Base-by-base conservation (phyloP, 1,140 invertebrate species). In the Drosophila sp. region DNA sequence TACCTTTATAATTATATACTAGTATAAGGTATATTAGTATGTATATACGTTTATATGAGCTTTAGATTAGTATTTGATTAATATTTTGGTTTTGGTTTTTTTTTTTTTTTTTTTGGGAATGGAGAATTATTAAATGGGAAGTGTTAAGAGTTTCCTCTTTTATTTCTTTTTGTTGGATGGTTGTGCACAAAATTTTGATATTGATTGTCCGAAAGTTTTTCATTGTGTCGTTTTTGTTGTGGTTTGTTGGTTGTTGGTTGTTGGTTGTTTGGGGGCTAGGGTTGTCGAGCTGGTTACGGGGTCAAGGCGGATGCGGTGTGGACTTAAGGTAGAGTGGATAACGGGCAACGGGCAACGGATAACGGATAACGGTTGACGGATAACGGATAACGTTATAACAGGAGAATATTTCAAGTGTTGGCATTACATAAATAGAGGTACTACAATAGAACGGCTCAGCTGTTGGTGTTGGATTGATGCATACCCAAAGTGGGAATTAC, bases 121-220 rank as follows among this genome's bases (percentile, higher is more conserved):
- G 64, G 69, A 67, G 73, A 74, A 64, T 72, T 69, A 56, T 61
- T 66, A 72, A 72, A 84, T 84, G 81, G 82, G 74, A 84, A 64
- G 69, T 80, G 66, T 72, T 58, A 9, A 46, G 38, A 53, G 76
- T 59, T 46, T 51, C 62, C 29, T 59, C 29, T 58, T 40, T 53
- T 18, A 7, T 59, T 75, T 27, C n/a, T 2, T 56, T 43, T 64
- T 53, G 18, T 16, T 13, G 61, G 71, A 82, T 86, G 78, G 59
- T 51, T 69, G 82, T 89, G 82, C 82, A 76, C 40, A 36, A 16
- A 87, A 87, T 86, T 86, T 86, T 87, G 82, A 82, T 87, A 76
- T 66, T 86, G 82, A 86, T 86, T 86, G 82, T 86, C 82, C 82
- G 82, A 86, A 86, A 86, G 82, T 86, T 78, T 63, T 70, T 9